Evolutionary conservation across 2,113 vertebrate genomes (phyloP).

Genomic region (Actinemys pallida): DNA sequence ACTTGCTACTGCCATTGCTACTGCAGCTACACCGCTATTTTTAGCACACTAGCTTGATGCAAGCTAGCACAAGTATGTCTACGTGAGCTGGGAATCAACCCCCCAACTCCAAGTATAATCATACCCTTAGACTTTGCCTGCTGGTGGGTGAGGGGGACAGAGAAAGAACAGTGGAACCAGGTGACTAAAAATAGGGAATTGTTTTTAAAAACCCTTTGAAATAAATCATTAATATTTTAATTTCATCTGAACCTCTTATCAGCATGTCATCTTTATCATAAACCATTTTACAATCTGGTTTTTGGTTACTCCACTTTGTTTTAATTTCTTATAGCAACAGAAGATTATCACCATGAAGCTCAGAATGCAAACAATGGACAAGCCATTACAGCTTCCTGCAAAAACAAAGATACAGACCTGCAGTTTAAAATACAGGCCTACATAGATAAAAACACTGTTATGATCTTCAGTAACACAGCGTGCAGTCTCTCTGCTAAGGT

Average conservation of each 20-base stretch:
- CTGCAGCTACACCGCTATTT: not conserved
- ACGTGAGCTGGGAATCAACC: not conserved
- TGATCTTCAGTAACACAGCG: conserved; percentile 38
- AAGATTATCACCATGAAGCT: not conserved
- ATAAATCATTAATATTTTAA: not conserved
- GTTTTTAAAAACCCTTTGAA: not conserved
- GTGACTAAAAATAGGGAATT: not conserved
- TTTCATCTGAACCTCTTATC: not conserved
- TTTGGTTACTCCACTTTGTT: not conserved
- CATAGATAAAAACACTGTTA: conserved; percentile 12
- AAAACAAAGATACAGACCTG: not conserved
- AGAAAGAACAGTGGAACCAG: not conserved
- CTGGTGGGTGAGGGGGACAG: not conserved
- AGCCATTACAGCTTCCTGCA: not conserved
- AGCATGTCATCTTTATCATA: not conserved
- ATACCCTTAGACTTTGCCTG: not conserved
- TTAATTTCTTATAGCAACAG: conserved; percentile 44
- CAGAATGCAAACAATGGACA: conserved; percentile 5
- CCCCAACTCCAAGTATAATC: not conserved
- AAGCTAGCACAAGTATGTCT: not conserved
- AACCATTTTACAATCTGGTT: not conserved
- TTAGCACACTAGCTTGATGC: not conserved
- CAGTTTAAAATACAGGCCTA: not conserved
- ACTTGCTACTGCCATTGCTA: not conserved
- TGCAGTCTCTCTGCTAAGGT: conserved; percentile 46